Conservation (phyloP, 2,888 invertebrate genomes). For the Antheraea assamensis region DNA sequence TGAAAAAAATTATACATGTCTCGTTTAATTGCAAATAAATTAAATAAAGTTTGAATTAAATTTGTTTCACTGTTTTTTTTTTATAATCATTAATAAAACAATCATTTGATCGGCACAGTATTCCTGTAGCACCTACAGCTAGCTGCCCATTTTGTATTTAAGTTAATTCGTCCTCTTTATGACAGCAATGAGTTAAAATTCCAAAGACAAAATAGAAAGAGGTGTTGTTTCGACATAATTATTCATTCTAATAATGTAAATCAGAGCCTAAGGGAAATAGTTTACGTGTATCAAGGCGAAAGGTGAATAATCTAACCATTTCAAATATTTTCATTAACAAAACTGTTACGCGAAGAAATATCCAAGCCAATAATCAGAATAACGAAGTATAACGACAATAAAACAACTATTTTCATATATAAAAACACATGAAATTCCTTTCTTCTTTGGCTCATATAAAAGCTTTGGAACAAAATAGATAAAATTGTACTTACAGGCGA, state of each 20-base stretch:
- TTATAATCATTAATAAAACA: no score
- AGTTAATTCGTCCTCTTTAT: no score
- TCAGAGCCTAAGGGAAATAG: neutral
- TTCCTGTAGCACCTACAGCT: no score
- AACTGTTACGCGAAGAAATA: neutral
- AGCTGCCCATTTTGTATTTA: no score
- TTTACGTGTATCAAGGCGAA: slow-evolving; percentile 28
- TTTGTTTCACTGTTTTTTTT: no score
- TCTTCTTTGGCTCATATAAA: slow-evolving; percentile 65
- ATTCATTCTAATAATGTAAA: neutral
- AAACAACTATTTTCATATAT: slow-evolving; percentile 34
- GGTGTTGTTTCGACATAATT: no score
- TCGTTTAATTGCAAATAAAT: no score
- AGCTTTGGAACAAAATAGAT: slow-evolving; percentile 57
- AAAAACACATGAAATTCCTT: slow-evolving; percentile 50
- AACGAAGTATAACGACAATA: slow-evolving; percentile 42
- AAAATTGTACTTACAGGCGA: slow-evolving; percentile 71
- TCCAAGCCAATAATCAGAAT: neutral
- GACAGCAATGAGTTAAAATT: no score
- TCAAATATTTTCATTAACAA: neutral
- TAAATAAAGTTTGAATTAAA: no score
- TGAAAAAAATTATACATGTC: no score
- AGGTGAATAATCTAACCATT: slow-evolving; percentile 1
- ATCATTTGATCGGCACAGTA: no score
- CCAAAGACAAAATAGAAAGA: no score